Conservation (phyloP, 2,888 invertebrate species). For the Drosophila neotestacea region DNA sequence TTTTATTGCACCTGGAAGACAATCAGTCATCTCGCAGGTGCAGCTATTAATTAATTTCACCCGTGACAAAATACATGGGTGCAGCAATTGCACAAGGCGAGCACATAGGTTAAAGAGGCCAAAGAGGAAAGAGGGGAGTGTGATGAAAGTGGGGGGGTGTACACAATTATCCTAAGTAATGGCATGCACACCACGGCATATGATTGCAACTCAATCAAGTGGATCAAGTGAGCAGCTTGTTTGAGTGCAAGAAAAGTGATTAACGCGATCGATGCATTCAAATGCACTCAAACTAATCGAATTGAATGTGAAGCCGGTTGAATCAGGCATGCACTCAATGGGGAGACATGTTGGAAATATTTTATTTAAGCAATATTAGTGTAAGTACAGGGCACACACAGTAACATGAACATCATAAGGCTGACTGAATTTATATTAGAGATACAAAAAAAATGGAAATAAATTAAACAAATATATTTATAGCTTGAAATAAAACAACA, state of each 20-base stretch:
- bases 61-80: constrained; percentile 23
- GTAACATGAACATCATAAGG: too few species aligned
- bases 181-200: constrained; percentile 39
- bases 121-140: not conserved
- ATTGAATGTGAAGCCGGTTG: constrained; percentile 7
- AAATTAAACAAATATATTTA: too few species aligned
- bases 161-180: constrained; percentile 73
- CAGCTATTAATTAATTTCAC: constrained; percentile 57
- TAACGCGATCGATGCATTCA: constrained; percentile 32
- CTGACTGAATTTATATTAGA: too few species aligned
- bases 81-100: constrained; percentile 20
- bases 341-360: constrained; percentile 4
- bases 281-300: constrained; percentile 53
- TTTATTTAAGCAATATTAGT: constrained; percentile 19
- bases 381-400: not conserved
- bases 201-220: constrained; percentile 18
- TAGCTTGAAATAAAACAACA: too few species aligned
- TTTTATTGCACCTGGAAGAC: constrained; percentile 62
- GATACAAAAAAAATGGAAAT: too few species aligned
- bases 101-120: not conserved
- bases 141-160: not conserved
- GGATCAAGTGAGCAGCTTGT: constrained; percentile 27
- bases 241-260: constrained; percentile 35
- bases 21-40: constrained; percentile 65
- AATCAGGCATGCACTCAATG: not conserved